Conservation (phyloP, 1,140 invertebrate genomes). For the Aphidius ervi region DNA sequence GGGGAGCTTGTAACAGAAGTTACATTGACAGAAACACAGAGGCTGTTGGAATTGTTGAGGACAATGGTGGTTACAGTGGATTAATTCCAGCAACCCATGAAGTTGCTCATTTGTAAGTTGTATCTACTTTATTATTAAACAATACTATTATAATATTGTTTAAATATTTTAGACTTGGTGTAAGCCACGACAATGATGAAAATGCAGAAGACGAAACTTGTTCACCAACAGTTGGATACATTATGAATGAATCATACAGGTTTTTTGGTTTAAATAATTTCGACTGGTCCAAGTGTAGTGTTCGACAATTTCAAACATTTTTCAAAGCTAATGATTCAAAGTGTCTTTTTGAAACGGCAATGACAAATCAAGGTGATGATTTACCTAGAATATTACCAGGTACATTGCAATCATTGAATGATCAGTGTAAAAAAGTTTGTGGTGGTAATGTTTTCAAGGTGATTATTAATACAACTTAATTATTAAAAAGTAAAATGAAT, state of each 20-base stretch:
- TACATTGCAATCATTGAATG: slow-evolving; percentile 76
- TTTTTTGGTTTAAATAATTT: slow-evolving; percentile 30
- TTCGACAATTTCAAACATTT: slow-evolving; percentile 5
- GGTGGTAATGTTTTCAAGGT: slow-evolving; percentile 78
- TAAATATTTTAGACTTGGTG: slow-evolving; percentile 32
- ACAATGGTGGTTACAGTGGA: slow-evolving; percentile 42
- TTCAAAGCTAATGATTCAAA: slow-evolving; percentile 54
- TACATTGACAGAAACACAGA: slow-evolving; percentile 26
- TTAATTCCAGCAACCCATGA: slow-evolving; percentile 43
- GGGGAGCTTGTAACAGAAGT: slow-evolving; percentile 34
- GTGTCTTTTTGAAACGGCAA: slow-evolving; percentile 80
- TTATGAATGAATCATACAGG: neutral
- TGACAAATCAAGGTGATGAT: slow-evolving; percentile 75
- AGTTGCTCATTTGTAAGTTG: slow-evolving; percentile 42
- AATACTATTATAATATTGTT: slow-evolving; percentile 3
- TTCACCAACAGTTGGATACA: neutral
- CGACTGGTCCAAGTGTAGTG: slow-evolving; percentile 35
- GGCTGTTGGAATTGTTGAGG: slow-evolving; percentile 39
- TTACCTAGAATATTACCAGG: slow-evolving; percentile 69
- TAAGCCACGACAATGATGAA: slow-evolving; percentile 30
- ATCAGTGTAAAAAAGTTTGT: slow-evolving; percentile 81
- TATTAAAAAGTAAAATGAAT: too few relatives aligned
- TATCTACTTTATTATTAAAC: neutral
- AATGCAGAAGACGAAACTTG: slow-evolving; percentile 24
- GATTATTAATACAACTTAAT: too few relatives aligned